Percentiles rank a stretch among this genome's conserved stretches.
Evolutionary conservation across 2,888 invertebrate species (phyloP).

Genomic region (Nomada hirtipes): DNA sequence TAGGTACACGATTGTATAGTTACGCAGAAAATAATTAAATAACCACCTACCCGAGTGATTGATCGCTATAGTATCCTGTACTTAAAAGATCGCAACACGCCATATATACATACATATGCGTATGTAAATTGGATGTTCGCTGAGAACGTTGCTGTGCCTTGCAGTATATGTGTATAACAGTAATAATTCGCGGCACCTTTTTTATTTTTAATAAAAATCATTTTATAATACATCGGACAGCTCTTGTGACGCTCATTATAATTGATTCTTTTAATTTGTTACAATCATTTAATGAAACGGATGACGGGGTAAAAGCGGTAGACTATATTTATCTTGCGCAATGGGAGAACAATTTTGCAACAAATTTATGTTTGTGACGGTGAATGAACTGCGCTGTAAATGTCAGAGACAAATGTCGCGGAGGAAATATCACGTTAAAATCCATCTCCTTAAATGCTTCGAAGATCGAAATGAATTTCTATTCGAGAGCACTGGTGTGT

Average conservation of each 20-base stretch:
- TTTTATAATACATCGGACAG: no score
- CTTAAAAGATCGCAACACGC: background rate
- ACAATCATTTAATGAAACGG: background rate
- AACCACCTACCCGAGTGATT: background rate
- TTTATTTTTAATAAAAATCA: no score
- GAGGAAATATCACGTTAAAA: conserved; percentile 57
- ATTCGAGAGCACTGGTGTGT: background rate
- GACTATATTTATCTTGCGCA: background rate
- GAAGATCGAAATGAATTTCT: background rate
- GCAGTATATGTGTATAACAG: no score
- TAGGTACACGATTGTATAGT: background rate
- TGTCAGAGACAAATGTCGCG: conserved; percentile 56
- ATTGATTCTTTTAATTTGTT: no score
- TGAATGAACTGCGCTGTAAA: conserved; percentile 46
- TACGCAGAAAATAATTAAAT: background rate
- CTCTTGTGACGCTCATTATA: no score
- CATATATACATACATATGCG: no score
- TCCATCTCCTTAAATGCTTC: conserved; percentile 2
- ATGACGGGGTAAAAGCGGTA: background rate
- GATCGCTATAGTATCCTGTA: background rate
- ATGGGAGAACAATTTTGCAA: background rate
- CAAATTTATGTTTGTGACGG: background rate
- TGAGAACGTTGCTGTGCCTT: background rate
- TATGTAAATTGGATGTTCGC: background rate
- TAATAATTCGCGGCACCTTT: no score